Evolutionary conservation across 2,797 vertebrate species (phyloP).

Genomic region (Aphelocoma californica): DNA sequence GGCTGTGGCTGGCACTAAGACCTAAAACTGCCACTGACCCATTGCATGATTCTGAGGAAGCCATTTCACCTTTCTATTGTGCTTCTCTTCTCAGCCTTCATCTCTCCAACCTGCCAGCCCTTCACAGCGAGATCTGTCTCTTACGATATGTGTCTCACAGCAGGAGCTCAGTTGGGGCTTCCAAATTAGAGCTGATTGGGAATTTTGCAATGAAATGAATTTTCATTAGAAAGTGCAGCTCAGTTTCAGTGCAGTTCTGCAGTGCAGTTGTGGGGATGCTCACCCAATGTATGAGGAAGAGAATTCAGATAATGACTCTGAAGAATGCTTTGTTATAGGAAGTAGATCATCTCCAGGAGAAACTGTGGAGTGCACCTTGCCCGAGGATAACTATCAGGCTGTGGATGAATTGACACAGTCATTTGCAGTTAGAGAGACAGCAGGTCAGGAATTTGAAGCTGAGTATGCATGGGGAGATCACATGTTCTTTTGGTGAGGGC

Average conservation of each 20-base stretch:
- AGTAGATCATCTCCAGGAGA: not conserved
- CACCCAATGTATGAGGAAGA: not conserved
- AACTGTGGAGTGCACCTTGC: not conserved
- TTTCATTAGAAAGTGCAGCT: not conserved
- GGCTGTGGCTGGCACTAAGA: not conserved
- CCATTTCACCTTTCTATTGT: slow-evolving; percentile 32
- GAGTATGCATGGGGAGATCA: not conserved
- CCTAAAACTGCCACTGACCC: not conserved
- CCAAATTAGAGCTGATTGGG: slow-evolving; percentile 24
- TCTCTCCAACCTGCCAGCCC: not conserved
- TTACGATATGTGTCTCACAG: slow-evolving; percentile 18
- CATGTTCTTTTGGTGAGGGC: not conserved
- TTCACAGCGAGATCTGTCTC: slow-evolving; percentile 43
- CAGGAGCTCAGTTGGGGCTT: slow-evolving; percentile 18
- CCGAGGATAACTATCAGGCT: not conserved
- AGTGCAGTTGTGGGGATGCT: not conserved
- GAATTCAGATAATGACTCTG: not conserved
- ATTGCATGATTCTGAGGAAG: not conserved
- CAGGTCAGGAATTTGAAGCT: not conserved
- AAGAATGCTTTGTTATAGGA: not conserved
- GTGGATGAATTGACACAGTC: not conserved
- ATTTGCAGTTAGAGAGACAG: not conserved
- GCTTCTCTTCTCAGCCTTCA: slow-evolving; percentile 1
- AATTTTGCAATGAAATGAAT: slow-evolving; percentile 7
- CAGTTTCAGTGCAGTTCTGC: not conserved